Conservation (phyloP, 2,888 invertebrate species). For the Boloria euphrosyne region DNA sequence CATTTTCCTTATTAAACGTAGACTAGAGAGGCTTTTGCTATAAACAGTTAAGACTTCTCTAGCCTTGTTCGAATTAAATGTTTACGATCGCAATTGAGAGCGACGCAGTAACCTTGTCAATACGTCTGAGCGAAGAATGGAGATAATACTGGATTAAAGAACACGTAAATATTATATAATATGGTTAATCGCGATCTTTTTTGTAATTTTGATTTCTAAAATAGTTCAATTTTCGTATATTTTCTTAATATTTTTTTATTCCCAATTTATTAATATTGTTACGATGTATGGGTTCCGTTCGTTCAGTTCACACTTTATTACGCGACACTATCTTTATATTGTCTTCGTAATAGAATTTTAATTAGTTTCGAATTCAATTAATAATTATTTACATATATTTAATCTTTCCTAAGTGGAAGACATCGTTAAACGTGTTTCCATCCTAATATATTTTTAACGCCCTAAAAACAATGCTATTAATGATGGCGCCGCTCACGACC, state of each 20-base stretch:
- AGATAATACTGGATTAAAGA: constrained; percentile 57
- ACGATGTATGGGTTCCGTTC: too few relatives aligned
- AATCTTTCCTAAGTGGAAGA: too few relatives aligned
- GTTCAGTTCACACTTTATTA: too few relatives aligned
- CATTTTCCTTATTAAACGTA: constrained; percentile 32
- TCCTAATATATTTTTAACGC: constrained; percentile 39
- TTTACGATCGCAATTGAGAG: constrained; percentile 44
- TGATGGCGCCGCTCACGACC: constrained; percentile 48
- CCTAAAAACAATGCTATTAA: constrained; percentile 45
- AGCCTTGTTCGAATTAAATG: constrained; percentile 47
- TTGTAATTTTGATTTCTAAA: too few relatives aligned
- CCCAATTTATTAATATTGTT: too few relatives aligned
- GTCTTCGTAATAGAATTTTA: too few relatives aligned
- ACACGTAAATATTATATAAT: constrained; percentile 37
- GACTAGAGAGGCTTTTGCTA: constrained; percentile 39
- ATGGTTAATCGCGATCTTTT: neutral
- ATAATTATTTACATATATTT: too few relatives aligned
- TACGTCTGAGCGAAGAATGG: constrained; percentile 55
- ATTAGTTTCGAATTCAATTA: too few relatives aligned
- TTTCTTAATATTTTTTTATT: too few relatives aligned
- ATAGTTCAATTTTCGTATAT: too few relatives aligned
- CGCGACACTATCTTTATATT: too few relatives aligned
- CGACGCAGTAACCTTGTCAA: constrained; percentile 57
- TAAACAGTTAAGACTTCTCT: constrained; percentile 36
- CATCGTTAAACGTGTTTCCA: neutral